phyloP scores from a whole-genome alignment of 2,888 invertebrate genomes.

The Drosophila picticornis region DNA sequence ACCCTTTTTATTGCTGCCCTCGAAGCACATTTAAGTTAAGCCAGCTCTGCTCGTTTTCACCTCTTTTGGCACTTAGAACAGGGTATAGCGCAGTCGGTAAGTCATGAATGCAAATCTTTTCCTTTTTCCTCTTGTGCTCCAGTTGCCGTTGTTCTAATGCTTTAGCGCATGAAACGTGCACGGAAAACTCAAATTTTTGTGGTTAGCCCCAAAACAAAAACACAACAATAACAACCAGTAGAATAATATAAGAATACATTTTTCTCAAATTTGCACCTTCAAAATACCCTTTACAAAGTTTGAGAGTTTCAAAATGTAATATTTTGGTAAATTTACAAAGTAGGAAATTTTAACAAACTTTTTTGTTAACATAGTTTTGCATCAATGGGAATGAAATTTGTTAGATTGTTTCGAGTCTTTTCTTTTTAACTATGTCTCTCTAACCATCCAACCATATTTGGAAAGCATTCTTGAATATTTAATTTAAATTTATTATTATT shows the following conservation, averaged over 20 bases:
- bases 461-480: not conserved
- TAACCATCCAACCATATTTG: not conserved
- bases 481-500: not conserved
- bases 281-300: not conserved
- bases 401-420: not conserved
- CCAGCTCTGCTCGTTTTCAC: not conserved
- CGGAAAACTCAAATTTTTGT: constrained; percentile 71
- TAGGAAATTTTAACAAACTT: not conserved
- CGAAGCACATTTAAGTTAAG: not conserved
- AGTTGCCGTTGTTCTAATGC: constrained; percentile 39
- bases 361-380: not conserved
- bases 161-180: constrained; percentile 70
- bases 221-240: constrained; percentile 38
- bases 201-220: constrained; percentile 47
- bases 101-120: not conserved
- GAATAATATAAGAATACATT: not conserved
- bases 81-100: not conserved
- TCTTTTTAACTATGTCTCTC: not conserved
- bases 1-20: not conserved
- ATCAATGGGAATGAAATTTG: not conserved
- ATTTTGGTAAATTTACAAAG: not conserved
- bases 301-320: not conserved
- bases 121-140: constrained; percentile 11
- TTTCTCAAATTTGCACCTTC: not conserved
- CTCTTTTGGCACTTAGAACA: not conserved